Percentiles rank a stretch among this genome's conserved stretches.
phyloP scores from a whole-genome alignment of 1,140 invertebrate genomes.

The Drosophila sturtevanti region DNA sequence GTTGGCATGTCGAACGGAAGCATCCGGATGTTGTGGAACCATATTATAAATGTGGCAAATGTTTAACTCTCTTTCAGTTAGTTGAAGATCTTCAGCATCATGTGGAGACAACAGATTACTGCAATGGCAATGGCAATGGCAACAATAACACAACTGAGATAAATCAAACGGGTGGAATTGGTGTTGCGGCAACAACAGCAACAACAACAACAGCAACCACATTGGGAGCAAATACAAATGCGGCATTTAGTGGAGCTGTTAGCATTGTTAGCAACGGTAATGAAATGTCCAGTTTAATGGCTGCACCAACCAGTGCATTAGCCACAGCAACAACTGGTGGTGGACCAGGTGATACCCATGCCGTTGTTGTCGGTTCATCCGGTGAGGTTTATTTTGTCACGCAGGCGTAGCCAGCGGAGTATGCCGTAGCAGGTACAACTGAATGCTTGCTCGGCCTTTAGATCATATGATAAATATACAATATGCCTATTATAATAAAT shows the following conservation, averaged over 20 bases:
- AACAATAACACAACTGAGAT: background rate
- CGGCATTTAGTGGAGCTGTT: slow-evolving; percentile 62
- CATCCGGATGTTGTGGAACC: slow-evolving; percentile 65
- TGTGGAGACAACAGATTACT: slow-evolving; percentile 71
- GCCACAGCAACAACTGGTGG: slow-evolving; percentile 2
- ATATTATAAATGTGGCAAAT: slow-evolving; percentile 74
- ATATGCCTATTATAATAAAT: background rate
- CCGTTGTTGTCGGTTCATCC: slow-evolving; percentile 62
- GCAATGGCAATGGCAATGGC: slow-evolving; percentile 29
- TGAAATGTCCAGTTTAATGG: slow-evolving; percentile 61
- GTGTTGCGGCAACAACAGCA: background rate
- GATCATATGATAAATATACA: slow-evolving; percentile 27
- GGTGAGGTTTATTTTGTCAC: slow-evolving; percentile 76
- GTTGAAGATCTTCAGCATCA: slow-evolving; percentile 69
- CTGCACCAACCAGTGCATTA: slow-evolving; percentile 24
- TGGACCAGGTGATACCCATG: slow-evolving; percentile 53
- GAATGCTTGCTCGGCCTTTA: slow-evolving; percentile 73
- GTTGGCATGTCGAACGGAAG: slow-evolving; percentile 73
- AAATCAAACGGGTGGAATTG: background rate
- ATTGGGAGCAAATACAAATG: slow-evolving; percentile 19
- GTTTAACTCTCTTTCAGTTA: slow-evolving; percentile 57
- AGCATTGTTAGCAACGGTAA: slow-evolving; percentile 72
- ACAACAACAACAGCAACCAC: slow-evolving; percentile 1
- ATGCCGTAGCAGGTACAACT: slow-evolving; percentile 48
- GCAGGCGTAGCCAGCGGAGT: slow-evolving; percentile 77